phyloP scores from a whole-genome alignment of 2,888 invertebrate species.

The Stenichneumon culpator region DNA sequence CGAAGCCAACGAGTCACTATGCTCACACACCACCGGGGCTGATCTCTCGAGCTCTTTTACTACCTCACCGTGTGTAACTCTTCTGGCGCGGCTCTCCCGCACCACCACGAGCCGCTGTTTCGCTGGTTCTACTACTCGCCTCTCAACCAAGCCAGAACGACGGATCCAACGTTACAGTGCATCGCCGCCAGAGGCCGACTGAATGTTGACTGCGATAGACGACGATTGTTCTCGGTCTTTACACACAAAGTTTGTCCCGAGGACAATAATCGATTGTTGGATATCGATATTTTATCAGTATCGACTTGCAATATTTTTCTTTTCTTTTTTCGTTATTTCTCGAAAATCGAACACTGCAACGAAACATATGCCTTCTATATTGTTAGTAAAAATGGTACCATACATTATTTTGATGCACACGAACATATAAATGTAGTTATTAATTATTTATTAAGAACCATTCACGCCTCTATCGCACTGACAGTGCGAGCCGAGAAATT shows the following conservation, averaged over 20 bases:
- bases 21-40: constrained; percentile 26
- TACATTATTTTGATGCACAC: not conserved
- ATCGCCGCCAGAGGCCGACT: constrained; percentile 77
- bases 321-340: not conserved
- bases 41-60: constrained; percentile 50
- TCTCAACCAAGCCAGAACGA: constrained; percentile 67
- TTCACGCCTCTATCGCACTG: not conserved
- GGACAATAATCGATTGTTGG: not conserved
- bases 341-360: not conserved
- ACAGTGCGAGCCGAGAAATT: not conserved
- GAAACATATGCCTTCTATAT: not conserved
- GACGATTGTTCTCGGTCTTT: not conserved
- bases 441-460: too few species aligned
- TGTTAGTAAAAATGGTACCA: not conserved
- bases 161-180: constrained; percentile 77
- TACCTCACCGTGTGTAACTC: constrained; percentile 49
- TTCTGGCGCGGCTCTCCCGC: constrained; percentile 65
- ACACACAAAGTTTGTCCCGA: not conserved
- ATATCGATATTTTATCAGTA: not conserved
- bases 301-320: not conserved
- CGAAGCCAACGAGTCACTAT: constrained; percentile 11
- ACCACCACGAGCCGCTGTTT: constrained; percentile 68
- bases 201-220: constrained; percentile 23
- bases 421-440: not conserved
- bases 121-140: constrained; percentile 56